Evolutionary conservation across 2,888 invertebrate genomes (phyloP).

Genomic region (Gnatocerus cornutus): DNA sequence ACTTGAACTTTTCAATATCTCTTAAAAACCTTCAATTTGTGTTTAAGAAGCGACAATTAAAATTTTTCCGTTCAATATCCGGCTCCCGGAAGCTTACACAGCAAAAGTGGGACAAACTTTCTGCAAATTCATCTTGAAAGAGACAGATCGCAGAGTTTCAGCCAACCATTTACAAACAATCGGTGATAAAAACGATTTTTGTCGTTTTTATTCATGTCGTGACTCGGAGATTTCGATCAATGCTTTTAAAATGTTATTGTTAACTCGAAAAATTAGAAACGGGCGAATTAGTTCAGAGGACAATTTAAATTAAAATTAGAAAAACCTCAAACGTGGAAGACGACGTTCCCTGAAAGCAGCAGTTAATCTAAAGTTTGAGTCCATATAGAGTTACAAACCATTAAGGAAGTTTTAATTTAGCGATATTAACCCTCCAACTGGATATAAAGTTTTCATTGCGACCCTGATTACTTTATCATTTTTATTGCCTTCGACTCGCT

Average conservation of each 20-base stretch:
- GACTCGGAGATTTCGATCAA: slow-evolving; percentile 26
- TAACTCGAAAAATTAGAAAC: slow-evolving; percentile 1
- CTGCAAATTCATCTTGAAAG: slow-evolving; percentile 6
- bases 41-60: slow-evolving; percentile 28
- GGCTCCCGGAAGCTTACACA: not conserved
- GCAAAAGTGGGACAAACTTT: slow-evolving; percentile 12
- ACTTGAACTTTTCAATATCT: slow-evolving; percentile 24
- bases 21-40: slow-evolving; percentile 23
- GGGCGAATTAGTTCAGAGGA: not conserved
- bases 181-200: slow-evolving; percentile 3
- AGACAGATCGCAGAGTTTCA: slow-evolving; percentile 12
- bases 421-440: slow-evolving; percentile 52
- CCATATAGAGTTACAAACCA: slow-evolving; percentile 53
- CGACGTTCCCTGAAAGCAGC: slow-evolving; percentile 46
- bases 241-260: slow-evolving; percentile 23
- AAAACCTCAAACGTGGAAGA: slow-evolving; percentile 3
- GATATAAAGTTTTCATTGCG: slow-evolving; percentile 59
- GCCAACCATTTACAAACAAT: slow-evolving; percentile 15
- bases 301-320: slow-evolving; percentile 25
- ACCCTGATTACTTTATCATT: slow-evolving; percentile 60
- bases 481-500: slow-evolving; percentile 57
- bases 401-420: slow-evolving; percentile 56
- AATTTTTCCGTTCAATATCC: slow-evolving; percentile 22
- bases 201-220: not conserved
- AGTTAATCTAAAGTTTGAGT: slow-evolving; percentile 54